These are phyloP conservation scores for Hydrotaea cyrtoneurina DNA, from an alignment of 2,888 invertebrate species.

Conservation along the genomic window DNA sequence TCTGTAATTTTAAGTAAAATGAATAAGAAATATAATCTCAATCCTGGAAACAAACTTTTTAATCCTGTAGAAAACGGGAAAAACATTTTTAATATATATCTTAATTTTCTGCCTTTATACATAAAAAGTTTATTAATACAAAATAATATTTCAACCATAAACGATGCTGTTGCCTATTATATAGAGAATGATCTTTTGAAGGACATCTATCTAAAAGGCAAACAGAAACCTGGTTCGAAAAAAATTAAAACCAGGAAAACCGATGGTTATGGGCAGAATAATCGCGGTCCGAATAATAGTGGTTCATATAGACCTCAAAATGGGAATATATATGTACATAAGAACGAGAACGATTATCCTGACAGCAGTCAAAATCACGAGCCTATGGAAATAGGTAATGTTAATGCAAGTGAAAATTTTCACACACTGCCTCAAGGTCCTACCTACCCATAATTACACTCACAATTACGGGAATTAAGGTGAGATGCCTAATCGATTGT, in stretches of 20 bases:
- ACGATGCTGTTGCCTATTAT: constrained; percentile 41
- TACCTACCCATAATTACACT: constrained; percentile 37
- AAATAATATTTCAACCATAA: constrained; percentile 55
- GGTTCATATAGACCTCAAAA: not conserved
- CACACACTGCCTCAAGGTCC: constrained; percentile 30
- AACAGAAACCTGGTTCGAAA: constrained; percentile 12
- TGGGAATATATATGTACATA: not conserved
- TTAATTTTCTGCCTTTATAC: constrained; percentile 51
- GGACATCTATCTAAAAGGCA: constrained; percentile 41
- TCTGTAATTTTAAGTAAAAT: constrained; percentile 44
- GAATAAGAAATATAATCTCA: constrained; percentile 52
- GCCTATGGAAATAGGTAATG: constrained; percentile 22
- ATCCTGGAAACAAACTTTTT: constrained; percentile 40
- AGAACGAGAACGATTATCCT: not conserved
- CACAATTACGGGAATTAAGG: constrained; percentile 19
- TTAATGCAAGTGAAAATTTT: constrained; percentile 32
- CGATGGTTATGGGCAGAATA: not conserved
- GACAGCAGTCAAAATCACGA: constrained; percentile 3
- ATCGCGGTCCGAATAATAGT: constrained; percentile 9
- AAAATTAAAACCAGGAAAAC: not conserved
- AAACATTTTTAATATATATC: constrained; percentile 53
- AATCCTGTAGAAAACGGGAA: constrained; percentile 49
- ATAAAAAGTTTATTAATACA: constrained; percentile 56
- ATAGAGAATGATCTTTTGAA: constrained; percentile 57
- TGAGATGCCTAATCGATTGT: constrained; percentile 39